phyloP scores from a whole-genome alignment of 1,140 invertebrate species.

The Eumaeus atala region DNA sequence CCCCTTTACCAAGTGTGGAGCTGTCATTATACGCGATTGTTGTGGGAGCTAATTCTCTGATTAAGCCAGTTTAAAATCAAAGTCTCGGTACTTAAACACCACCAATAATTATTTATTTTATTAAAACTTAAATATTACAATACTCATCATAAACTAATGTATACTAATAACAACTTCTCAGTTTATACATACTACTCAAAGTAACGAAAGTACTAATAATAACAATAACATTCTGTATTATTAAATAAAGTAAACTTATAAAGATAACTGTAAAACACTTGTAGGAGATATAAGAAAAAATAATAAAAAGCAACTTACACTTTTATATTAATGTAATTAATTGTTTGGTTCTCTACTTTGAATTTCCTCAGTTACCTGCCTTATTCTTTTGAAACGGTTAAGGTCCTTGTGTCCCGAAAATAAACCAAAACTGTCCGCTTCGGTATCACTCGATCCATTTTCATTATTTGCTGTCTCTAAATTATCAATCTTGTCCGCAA shows the following conservation, averaged over 20 bases:
- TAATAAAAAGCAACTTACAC: not conserved
- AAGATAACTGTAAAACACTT: no score
- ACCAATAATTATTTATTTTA: not conserved
- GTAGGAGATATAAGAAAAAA: not conserved
- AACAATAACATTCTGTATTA: no score
- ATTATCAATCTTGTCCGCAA: not conserved
- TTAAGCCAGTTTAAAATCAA: no score
- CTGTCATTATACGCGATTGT: no score
- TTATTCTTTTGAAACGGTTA: slow-evolving; percentile 54
- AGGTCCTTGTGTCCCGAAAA: slow-evolving; percentile 6
- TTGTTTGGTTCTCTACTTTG: no score
- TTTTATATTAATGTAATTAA: not conserved
- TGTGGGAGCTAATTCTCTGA: no score
- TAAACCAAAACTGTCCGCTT: slow-evolving; percentile 29
- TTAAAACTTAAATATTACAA: slow-evolving; percentile 19
- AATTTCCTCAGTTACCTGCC: slow-evolving; percentile 30
- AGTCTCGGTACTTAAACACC: no score
- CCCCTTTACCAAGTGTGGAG: no score
- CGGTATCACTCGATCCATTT: slow-evolving; percentile 40
- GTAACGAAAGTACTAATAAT: no score
- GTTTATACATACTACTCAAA: no score
- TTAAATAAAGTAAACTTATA: no score
- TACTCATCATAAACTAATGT: slow-evolving; percentile 6
- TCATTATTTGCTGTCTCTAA: slow-evolving; percentile 5
- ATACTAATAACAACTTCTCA: not conserved